phyloP scores from a whole-genome alignment of 2,888 invertebrate genomes.

The Phyllotreta cruciferae region DNA sequence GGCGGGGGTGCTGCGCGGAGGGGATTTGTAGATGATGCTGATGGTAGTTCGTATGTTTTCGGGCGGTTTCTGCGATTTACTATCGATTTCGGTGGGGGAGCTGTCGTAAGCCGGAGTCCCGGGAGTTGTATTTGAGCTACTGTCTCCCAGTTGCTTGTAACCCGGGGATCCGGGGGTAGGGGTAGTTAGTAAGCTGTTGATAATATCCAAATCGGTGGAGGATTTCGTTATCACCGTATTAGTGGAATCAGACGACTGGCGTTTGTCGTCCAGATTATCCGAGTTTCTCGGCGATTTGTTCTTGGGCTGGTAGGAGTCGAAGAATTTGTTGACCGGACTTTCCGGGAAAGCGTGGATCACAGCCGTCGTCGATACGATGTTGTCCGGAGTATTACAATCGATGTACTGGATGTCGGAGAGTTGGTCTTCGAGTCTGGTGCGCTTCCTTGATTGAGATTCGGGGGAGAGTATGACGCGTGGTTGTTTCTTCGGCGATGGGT shows the following conservation, averaged over 20 bases:
- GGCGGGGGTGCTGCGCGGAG: slow-evolving; percentile 60
- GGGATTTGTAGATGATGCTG: slow-evolving; percentile 75
- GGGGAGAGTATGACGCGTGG: slow-evolving; percentile 63
- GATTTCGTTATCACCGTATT: slow-evolving; percentile 52
- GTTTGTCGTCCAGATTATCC: slow-evolving; percentile 50
- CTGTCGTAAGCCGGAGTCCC: slow-evolving; percentile 49
- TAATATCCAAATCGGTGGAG: slow-evolving; percentile 55
- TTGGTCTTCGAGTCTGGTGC: slow-evolving; percentile 79
- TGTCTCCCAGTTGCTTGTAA: slow-evolving; percentile 55
- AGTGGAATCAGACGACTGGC: slow-evolving; percentile 55
- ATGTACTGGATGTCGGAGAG: slow-evolving; percentile 81
- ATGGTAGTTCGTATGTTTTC: slow-evolving; percentile 71
- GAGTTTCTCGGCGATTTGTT: slow-evolving; percentile 58
- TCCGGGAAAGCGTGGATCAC: slow-evolving; percentile 52
- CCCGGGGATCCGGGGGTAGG: slow-evolving; percentile 56
- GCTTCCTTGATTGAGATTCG: slow-evolving; percentile 66
- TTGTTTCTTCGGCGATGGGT: slow-evolving; percentile 70
- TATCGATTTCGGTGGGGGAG: slow-evolving; percentile 43
- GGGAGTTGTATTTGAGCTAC: slow-evolving; percentile 55
- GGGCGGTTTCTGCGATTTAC: slow-evolving; percentile 47
- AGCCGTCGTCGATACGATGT: slow-evolving; percentile 58
- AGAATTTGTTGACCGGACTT: slow-evolving; percentile 36
- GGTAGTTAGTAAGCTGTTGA: slow-evolving; percentile 49
- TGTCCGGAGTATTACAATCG: slow-evolving; percentile 79
- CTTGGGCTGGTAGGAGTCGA: slow-evolving; percentile 55